phyloP scores from a whole-genome alignment of 2,113 vertebrate genomes.

The Psettodes erumei region DNA sequence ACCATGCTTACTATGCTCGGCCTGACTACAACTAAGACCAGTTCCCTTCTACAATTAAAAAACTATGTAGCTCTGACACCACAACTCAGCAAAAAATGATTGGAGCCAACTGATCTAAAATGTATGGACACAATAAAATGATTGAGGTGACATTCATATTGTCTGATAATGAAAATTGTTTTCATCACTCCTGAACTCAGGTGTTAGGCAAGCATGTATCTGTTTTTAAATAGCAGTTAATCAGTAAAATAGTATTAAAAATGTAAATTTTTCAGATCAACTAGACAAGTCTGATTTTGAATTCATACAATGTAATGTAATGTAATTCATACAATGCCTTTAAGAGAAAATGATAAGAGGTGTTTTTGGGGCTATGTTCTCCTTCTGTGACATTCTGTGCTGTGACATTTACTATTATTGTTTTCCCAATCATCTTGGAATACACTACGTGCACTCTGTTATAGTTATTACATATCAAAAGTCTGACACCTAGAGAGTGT shows the following conservation, averaged over 20 bases:
- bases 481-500: slow-evolving; percentile 10
- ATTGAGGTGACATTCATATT: neutral
- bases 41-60: no score
- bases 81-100: neutral
- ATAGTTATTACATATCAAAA: neutral
- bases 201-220: neutral
- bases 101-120: neutral
- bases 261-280: neutral
- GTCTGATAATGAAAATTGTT: neutral
- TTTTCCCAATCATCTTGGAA: neutral
- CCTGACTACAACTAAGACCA: neutral
- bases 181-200: neutral
- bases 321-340: neutral
- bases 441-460: neutral
- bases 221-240: neutral
- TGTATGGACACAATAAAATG: neutral
- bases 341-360: neutral
- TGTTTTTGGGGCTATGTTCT: neutral
- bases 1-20: no score
- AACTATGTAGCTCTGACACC: no score
- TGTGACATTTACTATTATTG: neutral
- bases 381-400: neutral
- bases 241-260: neutral
- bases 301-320: no score
- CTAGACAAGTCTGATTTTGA: neutral